Percentiles rank a stretch among this genome's conserved stretches.
Conservation (phyloP, 2,113 vertebrate genomes). For the Brevimyrus niger region DNA sequence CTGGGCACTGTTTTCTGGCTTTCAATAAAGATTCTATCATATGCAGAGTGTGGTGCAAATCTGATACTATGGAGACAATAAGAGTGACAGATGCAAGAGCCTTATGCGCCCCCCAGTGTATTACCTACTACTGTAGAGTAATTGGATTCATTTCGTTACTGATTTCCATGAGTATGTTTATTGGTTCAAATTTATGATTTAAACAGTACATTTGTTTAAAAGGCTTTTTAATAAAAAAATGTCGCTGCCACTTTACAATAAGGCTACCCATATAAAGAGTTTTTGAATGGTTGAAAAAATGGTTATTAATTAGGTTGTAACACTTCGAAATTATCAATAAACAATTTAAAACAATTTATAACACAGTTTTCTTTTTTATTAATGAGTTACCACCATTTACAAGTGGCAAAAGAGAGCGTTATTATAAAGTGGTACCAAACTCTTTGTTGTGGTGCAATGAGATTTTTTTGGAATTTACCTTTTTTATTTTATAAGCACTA, state of each 20-base stretch:
- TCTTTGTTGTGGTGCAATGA: not conserved
- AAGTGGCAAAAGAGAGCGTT: too few relatives aligned
- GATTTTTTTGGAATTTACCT: not conserved
- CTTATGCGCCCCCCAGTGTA: not conserved
- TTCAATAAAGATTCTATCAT: slow-evolving; percentile 28
- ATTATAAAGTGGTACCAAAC: too few relatives aligned
- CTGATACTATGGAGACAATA: not conserved
- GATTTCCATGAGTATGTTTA: not conserved
- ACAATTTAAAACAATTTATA: too few relatives aligned
- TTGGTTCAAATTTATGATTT: not conserved
- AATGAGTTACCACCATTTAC: too few relatives aligned
- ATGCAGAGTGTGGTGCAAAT: not conserved
- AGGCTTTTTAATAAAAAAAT: not conserved
- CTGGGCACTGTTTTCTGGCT: not conserved
- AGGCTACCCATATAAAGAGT: too few relatives aligned
- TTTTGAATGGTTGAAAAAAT: too few relatives aligned
- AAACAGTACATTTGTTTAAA: not conserved
- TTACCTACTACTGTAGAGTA: not conserved
- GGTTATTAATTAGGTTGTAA: too few relatives aligned
- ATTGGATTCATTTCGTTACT: not conserved
- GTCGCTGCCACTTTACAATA: too few relatives aligned
- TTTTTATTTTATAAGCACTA: not conserved
- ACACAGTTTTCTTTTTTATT: too few relatives aligned
- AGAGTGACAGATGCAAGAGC: not conserved
- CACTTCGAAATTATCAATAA: too few relatives aligned